Conservation (phyloP, 1,140 invertebrate species). For the Lasioglossum albipes region DNA sequence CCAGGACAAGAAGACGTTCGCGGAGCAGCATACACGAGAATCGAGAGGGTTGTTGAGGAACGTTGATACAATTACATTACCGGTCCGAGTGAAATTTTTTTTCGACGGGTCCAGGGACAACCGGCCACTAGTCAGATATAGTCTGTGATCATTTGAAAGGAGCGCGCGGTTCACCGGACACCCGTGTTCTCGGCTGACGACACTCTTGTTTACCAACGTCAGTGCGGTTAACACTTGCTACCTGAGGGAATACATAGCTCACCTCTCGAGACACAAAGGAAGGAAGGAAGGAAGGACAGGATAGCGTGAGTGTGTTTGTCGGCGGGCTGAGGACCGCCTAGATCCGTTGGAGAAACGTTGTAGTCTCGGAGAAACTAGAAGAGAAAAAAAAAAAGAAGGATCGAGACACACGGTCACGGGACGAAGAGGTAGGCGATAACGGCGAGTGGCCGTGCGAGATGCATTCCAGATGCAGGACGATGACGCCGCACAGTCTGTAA, state of each 20-base stretch:
- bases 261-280: no score
- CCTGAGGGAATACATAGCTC: no score
- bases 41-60: slow-evolving; percentile 10
- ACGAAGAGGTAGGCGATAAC: slow-evolving; percentile 36
- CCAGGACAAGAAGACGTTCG: slow-evolving; percentile 35
- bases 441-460: slow-evolving; percentile 49
- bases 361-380: no score
- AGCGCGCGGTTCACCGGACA: slow-evolving; percentile 28
- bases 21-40: slow-evolving; percentile 27
- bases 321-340: neutral
- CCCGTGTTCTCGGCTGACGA: slow-evolving; percentile 3
- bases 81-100: neutral
- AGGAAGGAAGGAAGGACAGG: neutral
- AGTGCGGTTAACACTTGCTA: slow-evolving; percentile 5
- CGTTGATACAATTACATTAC: no score
- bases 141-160: slow-evolving; percentile 20
- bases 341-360: no score
- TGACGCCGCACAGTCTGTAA: slow-evolving; percentile 64
- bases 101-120: neutral
- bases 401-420: neutral
- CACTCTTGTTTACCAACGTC: slow-evolving; percentile 42
- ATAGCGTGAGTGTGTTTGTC: no score
- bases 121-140: neutral
- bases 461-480: slow-evolving; percentile 64
- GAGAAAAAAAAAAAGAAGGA: neutral